Conservation (phyloP, 2,113 vertebrate genomes). For the Colius striatus region DNA sequence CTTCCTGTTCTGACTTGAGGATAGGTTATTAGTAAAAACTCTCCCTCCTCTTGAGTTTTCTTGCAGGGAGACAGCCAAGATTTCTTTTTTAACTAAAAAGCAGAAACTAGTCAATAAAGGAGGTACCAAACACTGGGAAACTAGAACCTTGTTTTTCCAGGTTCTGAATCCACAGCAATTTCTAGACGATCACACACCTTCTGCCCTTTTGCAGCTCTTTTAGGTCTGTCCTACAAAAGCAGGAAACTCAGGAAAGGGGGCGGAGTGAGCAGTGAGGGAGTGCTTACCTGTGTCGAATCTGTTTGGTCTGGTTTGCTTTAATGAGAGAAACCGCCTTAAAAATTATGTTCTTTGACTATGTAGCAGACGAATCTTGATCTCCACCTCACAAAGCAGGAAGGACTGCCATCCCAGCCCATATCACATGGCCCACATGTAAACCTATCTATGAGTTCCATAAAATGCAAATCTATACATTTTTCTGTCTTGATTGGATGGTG, state of each 20-base stretch:
- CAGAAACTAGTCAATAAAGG: not conserved
- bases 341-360: not conserved
- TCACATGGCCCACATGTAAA: conserved; percentile 8
- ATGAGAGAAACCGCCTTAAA: not conserved
- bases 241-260: conserved; percentile 64
- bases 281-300: conserved; percentile 29
- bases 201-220: not conserved
- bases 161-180: not conserved
- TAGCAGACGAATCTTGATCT: conserved; percentile 12
- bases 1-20: not conserved
- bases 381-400: conserved; percentile 45
- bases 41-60: not conserved
- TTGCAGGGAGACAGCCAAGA: not conserved
- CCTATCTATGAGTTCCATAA: conserved; percentile 27
- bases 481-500: not conserved
- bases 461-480: not conserved
- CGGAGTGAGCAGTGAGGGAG: conserved; percentile 19
- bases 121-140: not conserved
- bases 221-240: conserved; percentile 32
- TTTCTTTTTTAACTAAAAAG: not conserved
- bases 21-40: not conserved
- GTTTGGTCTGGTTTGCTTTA: conserved; percentile 2
- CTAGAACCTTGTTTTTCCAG: not conserved
- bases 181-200: not conserved
- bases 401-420: conserved; percentile 22